Conservation (phyloP, 2,113 vertebrate genomes). For the Upupa epops region DNA sequence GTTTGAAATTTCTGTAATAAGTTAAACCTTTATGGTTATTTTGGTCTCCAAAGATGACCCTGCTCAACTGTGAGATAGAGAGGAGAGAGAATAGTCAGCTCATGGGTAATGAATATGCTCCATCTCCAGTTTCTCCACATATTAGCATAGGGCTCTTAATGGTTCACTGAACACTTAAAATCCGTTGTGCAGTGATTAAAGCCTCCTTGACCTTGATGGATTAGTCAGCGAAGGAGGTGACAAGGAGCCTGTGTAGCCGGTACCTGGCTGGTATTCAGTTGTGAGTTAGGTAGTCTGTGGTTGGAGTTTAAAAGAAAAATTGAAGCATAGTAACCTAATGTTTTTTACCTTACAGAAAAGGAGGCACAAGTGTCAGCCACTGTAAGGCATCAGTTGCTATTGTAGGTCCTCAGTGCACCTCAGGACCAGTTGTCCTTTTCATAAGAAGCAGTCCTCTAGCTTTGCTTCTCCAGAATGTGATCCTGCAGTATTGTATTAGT, state of each 20-base stretch:
- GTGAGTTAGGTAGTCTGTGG: neutral
- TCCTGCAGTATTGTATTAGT: neutral
- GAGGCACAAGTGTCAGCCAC: neutral
- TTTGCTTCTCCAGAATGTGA: neutral
- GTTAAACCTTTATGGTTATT: neutral
- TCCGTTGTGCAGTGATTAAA: neutral
- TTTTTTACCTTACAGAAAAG: neutral
- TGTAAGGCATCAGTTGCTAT: neutral
- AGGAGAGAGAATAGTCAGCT: neutral
- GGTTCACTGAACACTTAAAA: neutral
- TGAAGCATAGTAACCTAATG: neutral
- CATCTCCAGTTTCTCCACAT: neutral
- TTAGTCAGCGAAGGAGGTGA: neutral
- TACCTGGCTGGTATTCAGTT: neutral
- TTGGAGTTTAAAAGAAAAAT: neutral
- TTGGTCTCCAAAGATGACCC: neutral
- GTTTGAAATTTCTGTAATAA: neutral
- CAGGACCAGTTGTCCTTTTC: neutral
- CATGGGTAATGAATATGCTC: neutral
- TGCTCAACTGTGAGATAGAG: neutral
- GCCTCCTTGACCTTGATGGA: neutral
- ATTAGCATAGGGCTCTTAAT: neutral
- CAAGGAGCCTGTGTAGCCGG: neutral
- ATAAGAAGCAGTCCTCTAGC: neutral
- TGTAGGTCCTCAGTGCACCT: neutral